These are phyloP conservation scores for Patella depressa DNA, from an alignment of 2,888 invertebrate species.

Conservation along the genomic window DNA sequence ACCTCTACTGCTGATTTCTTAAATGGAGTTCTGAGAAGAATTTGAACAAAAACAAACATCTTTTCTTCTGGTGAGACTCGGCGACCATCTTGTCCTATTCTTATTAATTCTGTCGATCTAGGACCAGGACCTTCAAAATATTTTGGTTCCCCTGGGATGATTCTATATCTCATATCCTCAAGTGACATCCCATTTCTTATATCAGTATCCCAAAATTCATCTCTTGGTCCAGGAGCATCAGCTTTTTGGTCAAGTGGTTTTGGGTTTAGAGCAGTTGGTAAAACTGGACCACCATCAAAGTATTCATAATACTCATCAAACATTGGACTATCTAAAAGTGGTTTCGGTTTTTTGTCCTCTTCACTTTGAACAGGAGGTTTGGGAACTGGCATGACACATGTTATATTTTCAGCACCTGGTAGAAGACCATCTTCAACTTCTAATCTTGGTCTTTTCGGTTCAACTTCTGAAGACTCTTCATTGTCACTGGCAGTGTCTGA, in stretches of 20 bases:
- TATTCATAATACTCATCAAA: slow-evolving; percentile 6
- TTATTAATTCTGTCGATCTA: neutral
- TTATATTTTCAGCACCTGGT: neutral
- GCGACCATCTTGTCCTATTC: slow-evolving; percentile 1
- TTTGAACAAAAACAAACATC: neutral
- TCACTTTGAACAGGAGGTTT: neutral
- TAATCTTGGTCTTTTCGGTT: neutral
- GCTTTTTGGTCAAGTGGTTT: neutral
- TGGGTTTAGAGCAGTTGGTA: neutral
- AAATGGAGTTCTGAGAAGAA: slow-evolving; percentile 4
- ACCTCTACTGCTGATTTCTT: neutral
- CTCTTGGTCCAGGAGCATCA: neutral
- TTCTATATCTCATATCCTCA: neutral
- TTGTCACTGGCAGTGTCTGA: too few relatives aligned
- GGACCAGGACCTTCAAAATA: neutral
- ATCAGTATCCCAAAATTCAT: neutral
- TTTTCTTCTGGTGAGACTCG: neutral
- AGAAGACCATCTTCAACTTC: neutral
- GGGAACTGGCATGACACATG: neutral
- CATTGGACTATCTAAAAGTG: neutral
- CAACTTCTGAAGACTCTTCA: neutral
- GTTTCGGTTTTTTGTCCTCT: neutral
- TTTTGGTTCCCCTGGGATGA: neutral
- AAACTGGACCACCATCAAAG: neutral
- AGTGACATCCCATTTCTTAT: neutral